Evolutionary conservation across 2,888 invertebrate genomes (phyloP).

Genomic region (Leptopilina myrica): DNA sequence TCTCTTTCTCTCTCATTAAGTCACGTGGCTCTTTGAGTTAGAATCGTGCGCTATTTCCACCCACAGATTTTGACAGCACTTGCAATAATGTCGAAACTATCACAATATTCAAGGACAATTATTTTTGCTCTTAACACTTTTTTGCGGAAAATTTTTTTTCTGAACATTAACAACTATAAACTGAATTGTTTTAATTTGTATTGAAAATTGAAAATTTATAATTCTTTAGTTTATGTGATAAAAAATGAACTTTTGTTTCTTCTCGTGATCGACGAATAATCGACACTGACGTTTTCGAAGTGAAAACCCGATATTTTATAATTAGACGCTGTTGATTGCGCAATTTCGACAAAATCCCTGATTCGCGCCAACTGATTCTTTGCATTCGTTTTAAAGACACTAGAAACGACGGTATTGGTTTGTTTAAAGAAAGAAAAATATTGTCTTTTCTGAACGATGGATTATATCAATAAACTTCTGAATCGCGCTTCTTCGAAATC

Average conservation of each 20-base stretch:
- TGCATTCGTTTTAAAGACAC: constrained; percentile 26
- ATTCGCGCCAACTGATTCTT: constrained; percentile 38
- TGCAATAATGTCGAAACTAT: constrained; percentile 32
- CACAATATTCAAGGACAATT: neutral
- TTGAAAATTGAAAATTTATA: neutral
- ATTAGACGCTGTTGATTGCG: constrained; percentile 45
- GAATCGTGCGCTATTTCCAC: constrained; percentile 26
- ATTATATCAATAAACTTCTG: constrained; percentile 53
- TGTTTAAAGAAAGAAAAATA: constrained; percentile 2
- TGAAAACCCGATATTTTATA: constrained; percentile 47
- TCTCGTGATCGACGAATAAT: constrained; percentile 18
- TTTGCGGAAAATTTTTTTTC: neutral
- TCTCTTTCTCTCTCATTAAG: neutral
- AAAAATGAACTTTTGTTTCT: neutral
- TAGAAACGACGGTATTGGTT: neutral
- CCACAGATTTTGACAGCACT: constrained; percentile 16
- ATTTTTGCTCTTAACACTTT: neutral
- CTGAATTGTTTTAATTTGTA: neutral
- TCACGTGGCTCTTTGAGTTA: constrained; percentile 16
- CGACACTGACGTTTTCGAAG: constrained; percentile 31
- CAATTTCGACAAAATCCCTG: constrained; percentile 46
- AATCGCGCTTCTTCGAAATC: constrained; percentile 49
- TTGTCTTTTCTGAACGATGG: constrained; percentile 43
- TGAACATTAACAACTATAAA: neutral
- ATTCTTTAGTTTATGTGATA: neutral